phyloP scores from a whole-genome alignment of 1,140 invertebrate species.

The Panulirus ornatus region DNA sequence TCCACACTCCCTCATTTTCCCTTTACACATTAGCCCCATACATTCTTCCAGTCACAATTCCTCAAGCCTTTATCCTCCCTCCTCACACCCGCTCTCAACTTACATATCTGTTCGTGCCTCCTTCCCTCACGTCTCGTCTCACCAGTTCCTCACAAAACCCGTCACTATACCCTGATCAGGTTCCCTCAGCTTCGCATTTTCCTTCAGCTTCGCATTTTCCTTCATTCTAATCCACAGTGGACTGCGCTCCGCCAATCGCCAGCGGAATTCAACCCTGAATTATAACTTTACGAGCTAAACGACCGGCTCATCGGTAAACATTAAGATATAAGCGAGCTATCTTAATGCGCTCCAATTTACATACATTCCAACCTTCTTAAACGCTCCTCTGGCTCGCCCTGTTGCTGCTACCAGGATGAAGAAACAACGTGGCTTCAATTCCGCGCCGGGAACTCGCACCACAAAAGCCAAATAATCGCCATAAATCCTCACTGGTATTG shows the following conservation, averaged over 20 bases:
- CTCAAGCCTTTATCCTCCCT: no score
- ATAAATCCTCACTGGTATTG: not conserved
- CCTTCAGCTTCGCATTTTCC: no score
- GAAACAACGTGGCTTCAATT: not conserved
- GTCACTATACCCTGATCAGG: no score
- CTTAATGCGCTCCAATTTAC: conserved; percentile 32
- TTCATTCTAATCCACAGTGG: no score
- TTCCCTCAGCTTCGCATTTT: no score
- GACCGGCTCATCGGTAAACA: conserved; percentile 38
- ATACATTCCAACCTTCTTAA: conserved; percentile 21
- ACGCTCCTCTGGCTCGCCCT: not conserved
- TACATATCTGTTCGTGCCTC: no score
- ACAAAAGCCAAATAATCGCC: conserved; percentile 9
- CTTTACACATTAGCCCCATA: no score
- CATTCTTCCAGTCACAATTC: no score
- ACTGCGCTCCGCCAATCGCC: not conserved
- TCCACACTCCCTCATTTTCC: no score
- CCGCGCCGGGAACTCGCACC: not conserved
- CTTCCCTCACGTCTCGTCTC: no score
- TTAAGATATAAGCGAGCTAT: conserved; percentile 27
- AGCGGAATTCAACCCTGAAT: not conserved
- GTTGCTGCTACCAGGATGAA: not conserved
- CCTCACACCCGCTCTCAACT: no score
- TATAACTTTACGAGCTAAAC: conserved; percentile 23
- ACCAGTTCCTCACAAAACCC: no score